phyloP scores from a whole-genome alignment of 2,797 vertebrate genomes.

The Clamator glandarius region DNA sequence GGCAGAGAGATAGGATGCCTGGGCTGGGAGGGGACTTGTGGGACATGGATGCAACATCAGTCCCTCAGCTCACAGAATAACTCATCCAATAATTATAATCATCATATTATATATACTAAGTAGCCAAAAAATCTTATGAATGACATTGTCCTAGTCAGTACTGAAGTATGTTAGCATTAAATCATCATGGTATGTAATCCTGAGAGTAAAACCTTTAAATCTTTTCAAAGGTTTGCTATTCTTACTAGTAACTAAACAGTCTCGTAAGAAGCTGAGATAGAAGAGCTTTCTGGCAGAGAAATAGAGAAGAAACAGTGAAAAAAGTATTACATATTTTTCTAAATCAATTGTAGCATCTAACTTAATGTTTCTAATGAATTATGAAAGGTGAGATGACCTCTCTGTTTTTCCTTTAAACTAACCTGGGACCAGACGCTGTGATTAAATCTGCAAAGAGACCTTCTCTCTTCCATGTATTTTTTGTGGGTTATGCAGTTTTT shows the following conservation, averaged over 20 bases:
- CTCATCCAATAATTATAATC: conserved; percentile 19
- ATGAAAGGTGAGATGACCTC: conserved; percentile 1
- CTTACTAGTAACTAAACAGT: background rate
- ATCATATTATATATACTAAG: background rate
- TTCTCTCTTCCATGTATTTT: background rate
- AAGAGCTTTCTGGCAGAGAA: conserved; percentile 45
- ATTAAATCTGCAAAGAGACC: background rate
- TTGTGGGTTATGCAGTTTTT: background rate
- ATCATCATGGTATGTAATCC: background rate
- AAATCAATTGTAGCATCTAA: background rate
- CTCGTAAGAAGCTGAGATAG: conserved; percentile 31
- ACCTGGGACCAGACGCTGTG: background rate
- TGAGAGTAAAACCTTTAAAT: conserved; percentile 17
- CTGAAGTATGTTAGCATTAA: background rate
- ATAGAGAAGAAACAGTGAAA: conserved; percentile 6
- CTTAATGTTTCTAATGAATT: conserved; percentile 24
- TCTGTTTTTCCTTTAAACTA: background rate
- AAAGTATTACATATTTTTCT: background rate
- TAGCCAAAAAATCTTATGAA: background rate
- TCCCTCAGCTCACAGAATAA: background rate
- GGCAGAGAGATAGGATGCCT: background rate
- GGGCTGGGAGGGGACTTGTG: background rate
- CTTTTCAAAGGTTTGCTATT: conserved; percentile 40
- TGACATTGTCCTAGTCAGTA: background rate
- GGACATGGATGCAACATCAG: rapidly evolving